Evolutionary conservation across 2,113 vertebrate genomes (phyloP).

Genomic region (Promerops cafer): DNA sequence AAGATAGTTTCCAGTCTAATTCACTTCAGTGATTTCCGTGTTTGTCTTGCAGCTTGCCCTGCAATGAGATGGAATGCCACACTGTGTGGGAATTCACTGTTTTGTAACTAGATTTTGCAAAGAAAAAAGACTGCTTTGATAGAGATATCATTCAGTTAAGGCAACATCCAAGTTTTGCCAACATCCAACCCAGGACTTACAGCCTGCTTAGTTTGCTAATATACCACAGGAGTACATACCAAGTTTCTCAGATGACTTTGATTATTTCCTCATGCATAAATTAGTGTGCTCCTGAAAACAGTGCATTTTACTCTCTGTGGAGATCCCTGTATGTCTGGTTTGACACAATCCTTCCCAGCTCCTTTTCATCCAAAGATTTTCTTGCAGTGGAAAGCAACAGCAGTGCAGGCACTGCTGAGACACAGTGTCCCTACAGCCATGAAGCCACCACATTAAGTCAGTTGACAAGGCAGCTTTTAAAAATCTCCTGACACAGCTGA

Average conservation of each 20-base stretch:
- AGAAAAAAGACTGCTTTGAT: background rate
- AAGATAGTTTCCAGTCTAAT: slow-evolving; percentile 37
- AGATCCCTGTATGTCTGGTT: background rate
- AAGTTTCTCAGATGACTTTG: background rate
- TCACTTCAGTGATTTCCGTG: background rate
- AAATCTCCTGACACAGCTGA: background rate
- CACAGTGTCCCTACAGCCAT: background rate
- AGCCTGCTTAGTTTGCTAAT: background rate
- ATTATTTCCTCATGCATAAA: background rate
- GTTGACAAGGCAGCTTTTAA: slow-evolving; percentile 2
- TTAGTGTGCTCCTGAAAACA: background rate
- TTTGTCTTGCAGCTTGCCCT: slow-evolving; percentile 34
- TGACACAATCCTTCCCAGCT: background rate
- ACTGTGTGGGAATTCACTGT: background rate
- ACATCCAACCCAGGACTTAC: background rate
- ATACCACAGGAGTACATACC: background rate
- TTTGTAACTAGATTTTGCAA: background rate
- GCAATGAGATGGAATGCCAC: background rate
- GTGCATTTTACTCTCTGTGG: background rate
- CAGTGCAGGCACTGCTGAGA: background rate
- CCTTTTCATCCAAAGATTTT: background rate
- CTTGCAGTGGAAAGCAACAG: background rate
- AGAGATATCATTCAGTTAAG: background rate
- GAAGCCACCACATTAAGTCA: background rate
- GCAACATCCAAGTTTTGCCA: background rate